A percentile compares a stretch with the other conserved stretches of the same genome.
phyloP scores from a whole-genome alignment of 2,113 vertebrate genomes.

The Centropus unirufus region DNA sequence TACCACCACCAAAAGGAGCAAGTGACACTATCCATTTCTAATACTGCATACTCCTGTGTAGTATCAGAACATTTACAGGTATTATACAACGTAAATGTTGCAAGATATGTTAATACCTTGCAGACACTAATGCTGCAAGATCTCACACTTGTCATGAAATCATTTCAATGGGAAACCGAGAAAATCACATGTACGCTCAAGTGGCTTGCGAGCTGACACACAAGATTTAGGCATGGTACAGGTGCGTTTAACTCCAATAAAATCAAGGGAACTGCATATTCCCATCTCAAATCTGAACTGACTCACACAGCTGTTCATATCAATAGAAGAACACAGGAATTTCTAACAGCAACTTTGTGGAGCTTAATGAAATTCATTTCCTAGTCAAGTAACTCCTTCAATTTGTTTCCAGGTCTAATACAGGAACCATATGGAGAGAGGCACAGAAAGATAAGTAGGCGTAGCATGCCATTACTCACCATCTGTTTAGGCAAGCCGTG shows the following conservation, averaged over 20 bases:
- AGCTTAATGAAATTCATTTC: background rate
- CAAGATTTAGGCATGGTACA: background rate
- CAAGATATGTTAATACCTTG: too few relatives aligned
- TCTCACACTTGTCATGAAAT: background rate
- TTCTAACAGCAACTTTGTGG: background rate
- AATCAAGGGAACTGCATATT: background rate
- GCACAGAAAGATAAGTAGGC: background rate
- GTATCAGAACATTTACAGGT: background rate
- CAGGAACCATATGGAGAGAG: constrained; percentile 34
- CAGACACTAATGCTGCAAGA: background rate
- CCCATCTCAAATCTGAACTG: background rate
- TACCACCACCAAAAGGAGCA: background rate
- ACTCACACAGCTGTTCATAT: background rate
- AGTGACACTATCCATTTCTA: background rate
- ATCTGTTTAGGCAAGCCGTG: background rate
- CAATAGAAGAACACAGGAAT: background rate
- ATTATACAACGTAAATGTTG: background rate
- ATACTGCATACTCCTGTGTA: background rate
- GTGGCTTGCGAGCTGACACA: background rate
- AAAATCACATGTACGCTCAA: background rate
- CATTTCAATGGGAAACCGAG: background rate
- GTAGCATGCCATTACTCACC: constrained; percentile 15
- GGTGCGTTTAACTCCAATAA: background rate
- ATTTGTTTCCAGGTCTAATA: background rate
- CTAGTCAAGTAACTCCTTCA: background rate